A percentile compares a stretch with the other conserved stretches of the same genome.
These are phyloP conservation scores for Fratercula arctica DNA, from an alignment of 2,797 vertebrate species.

Conservation along the genomic window DNA sequence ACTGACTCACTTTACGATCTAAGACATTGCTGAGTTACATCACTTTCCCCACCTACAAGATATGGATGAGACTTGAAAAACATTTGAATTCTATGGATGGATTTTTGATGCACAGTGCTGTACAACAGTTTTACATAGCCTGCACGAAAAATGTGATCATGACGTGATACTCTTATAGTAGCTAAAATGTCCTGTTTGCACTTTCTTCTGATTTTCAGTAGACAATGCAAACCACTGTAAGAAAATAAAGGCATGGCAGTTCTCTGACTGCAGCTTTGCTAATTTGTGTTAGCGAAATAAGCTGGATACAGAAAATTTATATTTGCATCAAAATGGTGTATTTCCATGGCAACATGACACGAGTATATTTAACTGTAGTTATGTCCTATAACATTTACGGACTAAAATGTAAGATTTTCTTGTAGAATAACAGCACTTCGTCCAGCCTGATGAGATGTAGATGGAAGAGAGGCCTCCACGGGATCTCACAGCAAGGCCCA, in stretches of 20 bases:
- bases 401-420: background rate
- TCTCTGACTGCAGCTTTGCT: background rate
- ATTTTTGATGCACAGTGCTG: background rate
- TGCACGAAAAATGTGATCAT: background rate
- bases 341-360: slow-evolving; percentile 8
- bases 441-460: background rate
- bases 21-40: background rate
- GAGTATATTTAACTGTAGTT: background rate
- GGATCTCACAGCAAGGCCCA: background rate
- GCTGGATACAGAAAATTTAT: background rate
- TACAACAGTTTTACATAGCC: background rate
- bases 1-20: background rate
- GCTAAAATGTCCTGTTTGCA: background rate
- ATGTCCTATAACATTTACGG: background rate
- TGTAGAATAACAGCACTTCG: background rate
- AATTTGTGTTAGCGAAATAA: background rate
- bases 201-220: background rate
- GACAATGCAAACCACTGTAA: background rate
- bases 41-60: background rate
- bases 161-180: background rate
- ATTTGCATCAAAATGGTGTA: background rate
- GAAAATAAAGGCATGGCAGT: background rate
- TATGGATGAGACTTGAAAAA: background rate
- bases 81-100: background rate
- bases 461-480: background rate